phyloP scores from a whole-genome alignment of 2,113 vertebrate species.

The Amphiprion ocellaris region DNA sequence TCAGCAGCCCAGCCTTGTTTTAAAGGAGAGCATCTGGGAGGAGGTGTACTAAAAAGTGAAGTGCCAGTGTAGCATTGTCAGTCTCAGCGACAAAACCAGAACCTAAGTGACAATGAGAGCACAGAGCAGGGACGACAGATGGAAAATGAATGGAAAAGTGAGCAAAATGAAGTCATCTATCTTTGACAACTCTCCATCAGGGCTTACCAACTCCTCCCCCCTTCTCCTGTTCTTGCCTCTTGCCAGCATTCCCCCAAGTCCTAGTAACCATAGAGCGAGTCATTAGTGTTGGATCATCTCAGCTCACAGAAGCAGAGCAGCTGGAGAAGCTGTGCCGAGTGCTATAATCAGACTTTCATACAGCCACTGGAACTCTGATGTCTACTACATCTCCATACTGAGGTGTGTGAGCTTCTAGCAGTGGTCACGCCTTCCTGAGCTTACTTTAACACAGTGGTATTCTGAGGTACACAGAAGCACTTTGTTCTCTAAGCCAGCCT shows the following conservation, averaged over 20 bases:
- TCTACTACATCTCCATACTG: not conserved
- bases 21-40: conserved; percentile 18
- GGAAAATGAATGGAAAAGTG: conserved; percentile 7
- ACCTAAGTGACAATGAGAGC: not conserved
- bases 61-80: not conserved
- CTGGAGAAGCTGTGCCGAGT: not conserved
- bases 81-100: not conserved
- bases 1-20: conserved; percentile 3
- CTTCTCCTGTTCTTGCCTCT: conserved; percentile 5
- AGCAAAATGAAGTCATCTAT: conserved; percentile 60
- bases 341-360: conserved; percentile 49
- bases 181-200: conserved; percentile 60
- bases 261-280: conserved; percentile 76
- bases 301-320: conserved; percentile 50
- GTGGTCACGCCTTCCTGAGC: not conserved
- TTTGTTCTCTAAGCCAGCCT: not conserved
- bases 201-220: conserved; percentile 31
- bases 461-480: too few relatives aligned
- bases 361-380: conserved; percentile 33
- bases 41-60: not conserved
- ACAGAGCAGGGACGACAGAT: not conserved
- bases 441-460: not conserved
- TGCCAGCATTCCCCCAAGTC: conserved; percentile 56
- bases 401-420: not conserved
- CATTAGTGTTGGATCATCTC: conserved; percentile 60